Conservation (phyloP, 23 tunicate genomes). For the Halocynthia roretzi region DNA sequence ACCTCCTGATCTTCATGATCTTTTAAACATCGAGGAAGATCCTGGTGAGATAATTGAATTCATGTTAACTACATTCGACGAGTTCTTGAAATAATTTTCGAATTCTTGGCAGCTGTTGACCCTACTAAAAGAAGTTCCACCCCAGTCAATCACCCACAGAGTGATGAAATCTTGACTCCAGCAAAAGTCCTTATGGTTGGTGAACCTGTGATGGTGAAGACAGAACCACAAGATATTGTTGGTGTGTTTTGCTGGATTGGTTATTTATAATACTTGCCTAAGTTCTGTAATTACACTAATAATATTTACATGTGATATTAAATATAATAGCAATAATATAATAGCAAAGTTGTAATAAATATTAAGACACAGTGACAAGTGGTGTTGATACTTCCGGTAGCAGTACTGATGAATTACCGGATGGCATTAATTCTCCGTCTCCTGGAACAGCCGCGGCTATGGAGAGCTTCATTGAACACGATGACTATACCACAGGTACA, state of each 20-base stretch:
- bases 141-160: neutral
- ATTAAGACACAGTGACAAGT: neutral
- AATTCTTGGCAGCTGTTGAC: neutral
- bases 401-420: slow-evolving; percentile 18
- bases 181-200: slow-evolving; percentile 31
- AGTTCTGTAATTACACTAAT: too few species aligned
- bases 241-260: too few species aligned
- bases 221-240: slow-evolving; percentile 2
- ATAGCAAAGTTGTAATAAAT: neutral
- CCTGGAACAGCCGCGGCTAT: slow-evolving; percentile 29
- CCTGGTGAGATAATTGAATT: too few species aligned
- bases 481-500: slow-evolving; percentile 16
- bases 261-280: too few species aligned
- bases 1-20: slow-evolving; percentile 20
- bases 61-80: too few species aligned
- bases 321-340: too few species aligned
- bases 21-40: slow-evolving; percentile 11
- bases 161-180: slow-evolving; percentile 10
- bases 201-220: slow-evolving; percentile 20
- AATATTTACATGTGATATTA: too few species aligned
- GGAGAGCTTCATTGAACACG: slow-evolving; percentile 22
- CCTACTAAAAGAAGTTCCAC: slow-evolving; percentile 7
- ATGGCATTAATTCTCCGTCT: slow-evolving; percentile 11
- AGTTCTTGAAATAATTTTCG: neutral
- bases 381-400: slow-evolving; percentile 14